phyloP scores from a whole-genome alignment of 1,140 invertebrate genomes.

The Drosophila lacertosa region DNA sequence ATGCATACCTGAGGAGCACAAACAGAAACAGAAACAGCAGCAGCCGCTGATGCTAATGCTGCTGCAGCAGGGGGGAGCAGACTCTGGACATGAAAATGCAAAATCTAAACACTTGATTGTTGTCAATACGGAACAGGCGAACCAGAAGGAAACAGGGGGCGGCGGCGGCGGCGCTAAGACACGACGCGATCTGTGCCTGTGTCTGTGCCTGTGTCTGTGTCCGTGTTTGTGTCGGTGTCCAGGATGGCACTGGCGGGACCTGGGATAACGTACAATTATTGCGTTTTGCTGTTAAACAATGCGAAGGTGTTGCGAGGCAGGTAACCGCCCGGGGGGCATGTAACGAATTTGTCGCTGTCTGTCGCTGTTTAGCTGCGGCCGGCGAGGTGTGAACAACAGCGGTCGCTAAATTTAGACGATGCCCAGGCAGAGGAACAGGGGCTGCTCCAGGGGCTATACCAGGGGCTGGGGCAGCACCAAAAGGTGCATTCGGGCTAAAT shows the following conservation, averaged over 20 bases:
- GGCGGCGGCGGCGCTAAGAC: slow-evolving; percentile 12
- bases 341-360: slow-evolving; percentile 76
- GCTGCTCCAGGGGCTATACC: background rate
- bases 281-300: slow-evolving; percentile 73
- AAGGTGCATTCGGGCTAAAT: slow-evolving; percentile 63
- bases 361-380: slow-evolving; percentile 45
- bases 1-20: slow-evolving; percentile 7
- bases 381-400: slow-evolving; percentile 67
- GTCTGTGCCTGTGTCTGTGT: too few relatives aligned
- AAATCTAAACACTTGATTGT: slow-evolving; percentile 59
- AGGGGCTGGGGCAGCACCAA: slow-evolving; percentile 8
- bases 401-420: slow-evolving; percentile 60
- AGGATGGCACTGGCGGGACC: slow-evolving; percentile 9
- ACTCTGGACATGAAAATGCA: slow-evolving; percentile 44
- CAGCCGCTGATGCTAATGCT: background rate
- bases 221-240: slow-evolving; percentile 3
- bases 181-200: slow-evolving; percentile 14
- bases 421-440: slow-evolving; percentile 3
- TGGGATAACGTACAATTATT: slow-evolving; percentile 67
- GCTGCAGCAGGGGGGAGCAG: background rate
- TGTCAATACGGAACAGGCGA: slow-evolving; percentile 46
- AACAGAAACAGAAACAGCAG: background rate
- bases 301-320: slow-evolving; percentile 41
- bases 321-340: slow-evolving; percentile 34
- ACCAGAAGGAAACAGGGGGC: background rate